These are phyloP conservation scores for Pediacus dermestoides DNA, from an alignment of 2,888 invertebrate genomes.

Conservation along the genomic window DNA sequence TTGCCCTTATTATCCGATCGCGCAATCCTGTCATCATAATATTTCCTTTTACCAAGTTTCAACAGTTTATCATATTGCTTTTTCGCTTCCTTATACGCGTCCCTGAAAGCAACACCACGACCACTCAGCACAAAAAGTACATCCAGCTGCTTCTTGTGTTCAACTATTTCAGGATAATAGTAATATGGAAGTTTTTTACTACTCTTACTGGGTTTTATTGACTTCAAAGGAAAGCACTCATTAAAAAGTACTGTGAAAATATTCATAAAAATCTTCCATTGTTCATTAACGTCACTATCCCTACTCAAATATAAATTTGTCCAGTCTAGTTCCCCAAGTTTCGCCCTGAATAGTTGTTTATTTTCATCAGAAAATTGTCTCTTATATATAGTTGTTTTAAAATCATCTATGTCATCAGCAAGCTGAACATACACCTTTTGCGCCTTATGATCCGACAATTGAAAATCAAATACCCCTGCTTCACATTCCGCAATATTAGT, in stretches of 20 bases:
- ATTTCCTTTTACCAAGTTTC: too few species aligned
- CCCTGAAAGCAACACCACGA: too few species aligned
- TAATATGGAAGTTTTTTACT: constrained; percentile 3
- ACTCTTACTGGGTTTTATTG: constrained; percentile 4
- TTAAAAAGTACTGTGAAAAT: constrained; percentile 6
- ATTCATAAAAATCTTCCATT: constrained; percentile 7
- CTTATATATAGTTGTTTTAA: constrained; percentile 3
- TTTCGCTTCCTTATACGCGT: too few species aligned
- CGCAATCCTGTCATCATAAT: too few species aligned
- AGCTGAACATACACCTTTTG: constrained; percentile 11
- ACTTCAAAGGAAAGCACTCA: constrained; percentile 9
- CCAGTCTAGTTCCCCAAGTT: too few species aligned
- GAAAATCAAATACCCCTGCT: constrained; percentile 8
- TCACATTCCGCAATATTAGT: constrained; percentile 4
- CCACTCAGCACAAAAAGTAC: too few species aligned
- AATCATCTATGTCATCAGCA: constrained; percentile 2
- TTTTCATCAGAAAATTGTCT: constrained; percentile 13
- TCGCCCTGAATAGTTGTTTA: constrained; percentile 2
- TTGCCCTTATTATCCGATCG: too few species aligned
- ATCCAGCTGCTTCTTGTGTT: constrained; percentile 9
- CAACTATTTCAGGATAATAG: constrained; percentile 3
- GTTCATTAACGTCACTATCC: constrained; percentile 10
- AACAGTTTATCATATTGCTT: too few species aligned
- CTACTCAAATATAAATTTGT: background rate
- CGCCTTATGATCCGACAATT: constrained; percentile 13